Percentiles rank a stretch among this genome's conserved stretches.
Evolutionary conservation across 2,113 vertebrate genomes (phyloP).

Genomic region (Anolis carolinensis): DNA sequence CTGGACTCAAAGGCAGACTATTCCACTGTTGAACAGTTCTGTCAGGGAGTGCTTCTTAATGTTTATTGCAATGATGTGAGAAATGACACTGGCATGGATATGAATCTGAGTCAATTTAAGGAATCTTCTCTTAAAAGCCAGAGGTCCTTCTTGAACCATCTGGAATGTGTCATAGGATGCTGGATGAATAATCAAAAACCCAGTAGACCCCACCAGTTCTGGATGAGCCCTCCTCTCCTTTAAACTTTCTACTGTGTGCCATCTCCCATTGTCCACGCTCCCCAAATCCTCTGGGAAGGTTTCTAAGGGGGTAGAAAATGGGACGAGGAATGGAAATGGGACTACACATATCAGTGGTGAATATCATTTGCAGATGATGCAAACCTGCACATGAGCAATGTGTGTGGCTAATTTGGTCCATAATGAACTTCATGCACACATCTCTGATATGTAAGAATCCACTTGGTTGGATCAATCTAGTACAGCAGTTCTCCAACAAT

Average conservation of each 20-base stretch:
- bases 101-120: not conserved
- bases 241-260: no score
- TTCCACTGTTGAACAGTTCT: no score
- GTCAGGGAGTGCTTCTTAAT: no score
- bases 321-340: no score
- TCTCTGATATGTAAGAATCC: not conserved
- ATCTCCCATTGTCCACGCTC: not conserved
- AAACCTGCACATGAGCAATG: no score
- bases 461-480: not conserved
- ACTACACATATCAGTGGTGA: not conserved
- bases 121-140: not conserved
- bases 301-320: not conserved
- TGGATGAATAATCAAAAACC: not conserved
- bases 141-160: not conserved
- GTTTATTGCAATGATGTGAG: no score
- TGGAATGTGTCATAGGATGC: not conserved
- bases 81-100: not conserved
- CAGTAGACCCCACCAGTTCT: not conserved
- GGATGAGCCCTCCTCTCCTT: not conserved
- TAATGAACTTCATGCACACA: no score
- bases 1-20: no score
- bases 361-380: not conserved
- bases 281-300: not conserved
- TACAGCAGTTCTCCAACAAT: not conserved
- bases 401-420: no score